Base-by-base conservation (phyloP, 1,140 invertebrate genomes). In the Ips typographus region DNA sequence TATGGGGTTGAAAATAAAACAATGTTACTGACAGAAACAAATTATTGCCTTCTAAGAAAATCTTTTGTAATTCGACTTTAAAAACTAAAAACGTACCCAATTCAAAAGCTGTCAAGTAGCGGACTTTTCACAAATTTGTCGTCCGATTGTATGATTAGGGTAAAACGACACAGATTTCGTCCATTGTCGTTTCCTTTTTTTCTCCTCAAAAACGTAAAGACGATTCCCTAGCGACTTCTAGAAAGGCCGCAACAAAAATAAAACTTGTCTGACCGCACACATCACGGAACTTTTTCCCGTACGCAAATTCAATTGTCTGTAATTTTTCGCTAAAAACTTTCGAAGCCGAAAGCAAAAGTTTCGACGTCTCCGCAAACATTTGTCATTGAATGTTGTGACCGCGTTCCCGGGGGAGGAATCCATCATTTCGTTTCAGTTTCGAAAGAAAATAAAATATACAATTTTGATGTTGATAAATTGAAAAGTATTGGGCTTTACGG, bases 381-480 rank as follows among this genome's bases (percentile, higher is more conserved):
- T 70, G 68, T 70, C 68, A 70, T 70, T 57, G 60, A 70, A 70
- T 64, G 68, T 70, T 70, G 51, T 70, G 68, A 70, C 68, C 68
- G 64, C 36, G 49, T 41, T 64, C 68, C 60, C 60, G 1, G 53
- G 68, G 68, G 68, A 49, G 42, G 60, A 64, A 70, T 70, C 68
- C 60, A 70, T 70, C 68, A 70, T 70, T 70, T 64, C 55, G 68
- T 56, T 64, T 41, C 36, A 58, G 63, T 51, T 64, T 64, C 22
- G 6, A 51, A 70, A 70, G 60, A 70, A 70, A 70, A 70, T 70
- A 63, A 70, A 70, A 70, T 70, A 49, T 53, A 49, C 41, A 40
- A 40, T 56, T 64, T 70, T 64, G 61, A 70, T 56, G 52, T 59
- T 68, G 65, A 68, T 68, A 68, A 68, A 68, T 68, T 68, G 65